phyloP scores from a whole-genome alignment of 2,113 vertebrate species.

The Bos taurus region ARS-UCD2.0 NC_037332.1:30981501-30982000 shows the following conservation, averaged over 20 bases:
- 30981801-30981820: neutral
- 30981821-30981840: neutral
- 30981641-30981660: neutral
- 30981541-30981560: neutral
- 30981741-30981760: neutral
- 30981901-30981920: neutral
- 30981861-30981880: neutral
- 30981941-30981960: neutral
- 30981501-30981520: neutral
- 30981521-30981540: neutral
- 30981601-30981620: neutral
- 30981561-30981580: neutral
- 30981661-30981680: neutral
- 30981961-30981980: neutral
- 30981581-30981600: neutral
- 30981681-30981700: neutral
- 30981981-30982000: neutral
- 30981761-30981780: neutral
- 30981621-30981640: slow-evolving; percentile 20
- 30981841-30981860: neutral
- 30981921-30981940: neutral
- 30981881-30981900: neutral
- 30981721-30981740: neutral
- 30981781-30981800: neutral
- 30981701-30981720: neutral